Evolutionary conservation across 1,140 invertebrate genomes (phyloP).

Genomic region (Amyelois transitella): DNA sequence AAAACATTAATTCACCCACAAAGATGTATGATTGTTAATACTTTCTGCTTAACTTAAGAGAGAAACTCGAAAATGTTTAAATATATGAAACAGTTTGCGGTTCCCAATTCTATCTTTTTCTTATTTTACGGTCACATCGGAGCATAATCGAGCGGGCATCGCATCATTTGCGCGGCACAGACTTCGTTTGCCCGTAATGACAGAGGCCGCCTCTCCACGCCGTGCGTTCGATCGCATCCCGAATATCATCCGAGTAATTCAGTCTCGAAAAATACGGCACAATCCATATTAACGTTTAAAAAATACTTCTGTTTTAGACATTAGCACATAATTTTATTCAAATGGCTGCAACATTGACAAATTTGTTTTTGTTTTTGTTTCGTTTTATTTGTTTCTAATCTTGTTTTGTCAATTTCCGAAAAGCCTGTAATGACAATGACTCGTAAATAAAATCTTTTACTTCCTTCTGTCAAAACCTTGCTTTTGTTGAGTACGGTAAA

Average conservation of each 20-base stretch:
- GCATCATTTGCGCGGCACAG: slow-evolving; percentile 22
- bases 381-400: background rate
- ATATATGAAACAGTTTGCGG: no score
- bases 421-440: no score
- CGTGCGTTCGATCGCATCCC: slow-evolving; percentile 13
- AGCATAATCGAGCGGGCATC: slow-evolving; percentile 19
- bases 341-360: background rate
- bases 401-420: no score
- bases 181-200: slow-evolving; percentile 34
- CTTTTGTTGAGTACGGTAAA: no score
- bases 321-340: background rate
- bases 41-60: no score
- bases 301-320: background rate
- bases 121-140: slow-evolving; percentile 6
- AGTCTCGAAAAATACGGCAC: slow-evolving; percentile 3
- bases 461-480: no score
- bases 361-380: background rate
- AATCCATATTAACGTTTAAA: slow-evolving; percentile 3
- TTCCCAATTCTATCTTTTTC: background rate
- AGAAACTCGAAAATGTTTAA: no score
- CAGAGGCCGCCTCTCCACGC: slow-evolving; percentile 8
- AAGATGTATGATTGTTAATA: no score
- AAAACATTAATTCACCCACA: no score
- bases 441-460: no score
- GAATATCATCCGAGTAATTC: slow-evolving; percentile 24